phyloP scores from a whole-genome alignment of 2,113 vertebrate genomes.

The Corvus moneduloides region DNA sequence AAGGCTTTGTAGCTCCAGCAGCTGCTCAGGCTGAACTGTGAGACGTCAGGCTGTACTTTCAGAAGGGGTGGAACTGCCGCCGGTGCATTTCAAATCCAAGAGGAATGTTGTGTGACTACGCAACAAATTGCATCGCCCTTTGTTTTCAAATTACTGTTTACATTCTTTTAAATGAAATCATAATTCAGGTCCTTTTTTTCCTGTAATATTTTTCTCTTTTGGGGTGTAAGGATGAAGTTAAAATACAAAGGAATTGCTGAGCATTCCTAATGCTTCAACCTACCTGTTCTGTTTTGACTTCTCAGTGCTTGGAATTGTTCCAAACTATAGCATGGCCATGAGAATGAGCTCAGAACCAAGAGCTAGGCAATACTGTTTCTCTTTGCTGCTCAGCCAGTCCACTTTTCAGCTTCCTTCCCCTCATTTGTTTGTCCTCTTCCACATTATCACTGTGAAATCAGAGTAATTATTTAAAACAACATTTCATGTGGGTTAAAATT shows the following conservation, averaged over 20 bases:
- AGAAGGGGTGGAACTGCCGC: constrained; percentile 51
- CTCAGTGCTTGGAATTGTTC: background rate
- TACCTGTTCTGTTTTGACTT: background rate
- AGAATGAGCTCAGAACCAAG: background rate
- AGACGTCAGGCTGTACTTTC: background rate
- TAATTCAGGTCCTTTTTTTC: background rate
- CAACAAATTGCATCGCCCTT: background rate
- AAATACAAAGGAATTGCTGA: background rate
- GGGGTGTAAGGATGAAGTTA: background rate
- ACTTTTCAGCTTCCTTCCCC: background rate
- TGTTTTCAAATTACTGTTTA: constrained; percentile 56
- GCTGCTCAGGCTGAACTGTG: background rate
- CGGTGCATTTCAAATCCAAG: constrained; percentile 11
- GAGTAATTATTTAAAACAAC: background rate
- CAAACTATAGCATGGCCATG: no score
- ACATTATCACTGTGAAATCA: background rate
- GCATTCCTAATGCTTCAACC: background rate
- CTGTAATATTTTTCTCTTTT: background rate
- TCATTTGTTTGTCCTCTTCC: background rate
- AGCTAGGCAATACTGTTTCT: background rate
- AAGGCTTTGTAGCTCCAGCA: background rate
- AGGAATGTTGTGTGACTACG: constrained; percentile 44
- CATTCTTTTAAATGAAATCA: constrained; percentile 31
- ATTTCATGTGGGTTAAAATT: background rate
- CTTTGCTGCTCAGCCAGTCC: background rate